Conservation (phyloP, 64 coral and sea anemone genomes). For the Porites lutea region DNA sequence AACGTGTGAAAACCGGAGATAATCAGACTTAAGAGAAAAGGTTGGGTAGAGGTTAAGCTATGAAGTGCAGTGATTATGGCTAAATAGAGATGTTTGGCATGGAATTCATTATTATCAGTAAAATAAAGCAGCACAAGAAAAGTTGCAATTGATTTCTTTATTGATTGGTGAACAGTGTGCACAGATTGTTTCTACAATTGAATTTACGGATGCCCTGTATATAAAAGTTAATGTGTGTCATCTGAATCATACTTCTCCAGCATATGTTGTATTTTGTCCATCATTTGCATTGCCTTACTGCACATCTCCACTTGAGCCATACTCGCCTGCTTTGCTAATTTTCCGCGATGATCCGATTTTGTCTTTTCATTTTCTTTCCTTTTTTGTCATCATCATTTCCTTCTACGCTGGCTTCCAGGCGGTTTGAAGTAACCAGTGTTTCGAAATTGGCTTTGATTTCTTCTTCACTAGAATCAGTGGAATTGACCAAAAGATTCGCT, state of each 20-base stretch:
- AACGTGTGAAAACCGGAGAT: too few relatives aligned
- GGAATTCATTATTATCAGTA: too few relatives aligned
- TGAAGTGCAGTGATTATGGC: too few relatives aligned
- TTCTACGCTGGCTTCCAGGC: not conserved
- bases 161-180: not conserved
- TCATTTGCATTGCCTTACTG: not conserved
- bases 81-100: too few relatives aligned
- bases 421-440: not conserved
- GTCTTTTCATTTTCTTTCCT: not conserved
- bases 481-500: not conserved
- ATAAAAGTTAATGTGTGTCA: not conserved
- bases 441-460: not conserved
- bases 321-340: not conserved
- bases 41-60: too few relatives aligned
- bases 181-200: not conserved
- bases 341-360: not conserved
- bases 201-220: not conserved
- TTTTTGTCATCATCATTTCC: not conserved
- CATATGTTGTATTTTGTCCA: not conserved
- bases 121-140: not conserved
- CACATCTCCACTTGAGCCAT: not conserved
- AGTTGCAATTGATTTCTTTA: constrained; percentile 1
- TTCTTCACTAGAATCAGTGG: not conserved
- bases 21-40: too few relatives aligned
- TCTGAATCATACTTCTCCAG: not conserved